These are phyloP conservation scores for Asarcornis scutulata DNA, from an alignment of 2,113 vertebrate genomes.

Conservation along the genomic window DNA sequence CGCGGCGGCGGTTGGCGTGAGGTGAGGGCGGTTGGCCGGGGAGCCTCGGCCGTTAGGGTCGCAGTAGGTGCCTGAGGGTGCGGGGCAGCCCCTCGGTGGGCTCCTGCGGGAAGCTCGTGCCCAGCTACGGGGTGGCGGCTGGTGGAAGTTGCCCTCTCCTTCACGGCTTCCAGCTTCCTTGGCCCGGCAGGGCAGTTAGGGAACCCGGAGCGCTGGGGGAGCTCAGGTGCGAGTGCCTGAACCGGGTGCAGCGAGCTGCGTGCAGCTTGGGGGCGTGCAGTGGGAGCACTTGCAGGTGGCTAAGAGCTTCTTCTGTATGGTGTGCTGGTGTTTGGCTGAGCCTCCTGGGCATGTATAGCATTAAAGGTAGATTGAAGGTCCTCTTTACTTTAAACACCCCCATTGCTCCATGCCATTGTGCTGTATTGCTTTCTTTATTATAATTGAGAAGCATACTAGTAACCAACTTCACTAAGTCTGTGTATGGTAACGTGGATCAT, in stretches of 20 bases:
- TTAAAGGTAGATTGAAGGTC: background rate
- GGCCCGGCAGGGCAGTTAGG: no score
- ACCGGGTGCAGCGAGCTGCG: accelerated
- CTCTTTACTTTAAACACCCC: background rate
- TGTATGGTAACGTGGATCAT: background rate
- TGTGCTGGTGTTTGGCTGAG: background rate
- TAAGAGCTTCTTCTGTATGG: background rate
- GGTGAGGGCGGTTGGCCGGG: background rate
- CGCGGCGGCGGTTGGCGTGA: background rate
- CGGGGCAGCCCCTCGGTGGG: accelerated
- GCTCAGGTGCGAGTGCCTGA: no score
- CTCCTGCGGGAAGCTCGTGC: accelerated
- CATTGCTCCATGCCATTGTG: no score
- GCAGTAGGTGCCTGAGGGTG: accelerated
- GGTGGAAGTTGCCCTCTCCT: accelerated
- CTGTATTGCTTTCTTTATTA: background rate
- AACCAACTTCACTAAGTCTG: background rate
- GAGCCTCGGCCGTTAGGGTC: accelerated
- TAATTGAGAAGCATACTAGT: background rate
- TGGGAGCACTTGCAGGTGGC: accelerated
- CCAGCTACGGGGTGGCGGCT: no score
- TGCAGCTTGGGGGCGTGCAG: accelerated
- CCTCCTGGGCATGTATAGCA: background rate
- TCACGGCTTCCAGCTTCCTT: accelerated
- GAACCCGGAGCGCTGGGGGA: accelerated